Percentiles rank a stretch among this genome's conserved stretches.
These are phyloP conservation scores for Notiomystis cincta DNA, from an alignment of 2,113 vertebrate genomes.

Conservation along the genomic window DNA sequence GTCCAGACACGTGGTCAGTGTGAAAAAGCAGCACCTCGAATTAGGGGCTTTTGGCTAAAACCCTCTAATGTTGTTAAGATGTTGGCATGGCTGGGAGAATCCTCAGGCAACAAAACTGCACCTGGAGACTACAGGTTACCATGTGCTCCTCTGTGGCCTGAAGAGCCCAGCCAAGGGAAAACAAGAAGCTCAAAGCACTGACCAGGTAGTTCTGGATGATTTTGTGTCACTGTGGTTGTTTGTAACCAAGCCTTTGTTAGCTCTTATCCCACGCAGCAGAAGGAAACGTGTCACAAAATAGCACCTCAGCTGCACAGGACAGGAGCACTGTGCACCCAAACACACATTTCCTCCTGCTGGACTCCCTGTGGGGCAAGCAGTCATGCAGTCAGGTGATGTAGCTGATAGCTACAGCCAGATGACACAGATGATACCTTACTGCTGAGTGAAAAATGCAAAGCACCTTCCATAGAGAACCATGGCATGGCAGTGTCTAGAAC, in stretches of 20 bases:
- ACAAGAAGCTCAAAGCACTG: not conserved
- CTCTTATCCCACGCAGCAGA: not conserved
- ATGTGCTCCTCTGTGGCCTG: not conserved
- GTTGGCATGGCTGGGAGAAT: not conserved
- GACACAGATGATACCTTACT: not conserved
- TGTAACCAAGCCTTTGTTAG: not conserved
- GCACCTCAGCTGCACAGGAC: not conserved
- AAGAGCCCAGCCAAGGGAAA: not conserved
- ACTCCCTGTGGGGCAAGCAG: not conserved
- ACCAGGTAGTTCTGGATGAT: not conserved
- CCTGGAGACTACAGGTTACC: not conserved
- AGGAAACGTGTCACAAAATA: not conserved
- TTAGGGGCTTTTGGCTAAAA: not conserved
- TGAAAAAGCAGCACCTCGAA: not conserved
- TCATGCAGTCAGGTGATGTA: not conserved
- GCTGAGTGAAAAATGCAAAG: not conserved
- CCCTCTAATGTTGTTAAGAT: not conserved
- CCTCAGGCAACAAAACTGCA: not conserved
- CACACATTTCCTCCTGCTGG: not conserved
- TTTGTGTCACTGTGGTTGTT: not conserved
- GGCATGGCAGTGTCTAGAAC: not conserved
- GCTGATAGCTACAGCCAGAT: rapidly evolving
- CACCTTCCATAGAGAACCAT: not conserved
- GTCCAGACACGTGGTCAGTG: not conserved
- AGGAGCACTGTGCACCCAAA: not conserved